Evolutionary conservation across 2,888 invertebrate genomes (phyloP).

Genomic region (Stenodera caucasica): DNA sequence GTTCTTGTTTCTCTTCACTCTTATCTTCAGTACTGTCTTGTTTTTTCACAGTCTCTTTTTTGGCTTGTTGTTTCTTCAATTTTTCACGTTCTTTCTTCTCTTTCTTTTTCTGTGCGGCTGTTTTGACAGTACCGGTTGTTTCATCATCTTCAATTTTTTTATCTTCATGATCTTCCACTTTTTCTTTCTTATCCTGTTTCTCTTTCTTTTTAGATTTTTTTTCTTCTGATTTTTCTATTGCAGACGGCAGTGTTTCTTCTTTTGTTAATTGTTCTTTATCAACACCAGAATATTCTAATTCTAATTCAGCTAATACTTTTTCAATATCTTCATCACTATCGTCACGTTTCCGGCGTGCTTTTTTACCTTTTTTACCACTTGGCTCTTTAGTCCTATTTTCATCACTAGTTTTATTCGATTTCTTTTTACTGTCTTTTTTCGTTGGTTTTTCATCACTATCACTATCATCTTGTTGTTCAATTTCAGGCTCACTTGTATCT

Average conservation of each 20-base stretch:
- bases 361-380: conserved; percentile 71
- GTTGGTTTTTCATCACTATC: conserved; percentile 53
- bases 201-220: conserved; percentile 30
- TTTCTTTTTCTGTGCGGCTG: conserved; percentile 86
- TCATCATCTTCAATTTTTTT: conserved; percentile 56
- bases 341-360: conserved; percentile 71
- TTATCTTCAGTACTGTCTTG: conserved; percentile 32
- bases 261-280: conserved; percentile 56
- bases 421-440: conserved; percentile 53
- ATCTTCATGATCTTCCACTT: conserved; percentile 28
- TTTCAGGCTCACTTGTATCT: conserved; percentile 59
- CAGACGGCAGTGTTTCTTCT: conserved; percentile 36
- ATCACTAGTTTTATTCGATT: conserved; percentile 53
- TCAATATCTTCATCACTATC: conserved; percentile 83
- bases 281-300: conserved; percentile 75
- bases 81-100: conserved; percentile 84
- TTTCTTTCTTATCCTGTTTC: conserved; percentile 27
- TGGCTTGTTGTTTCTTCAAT: conserved; percentile 72
- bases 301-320: conserved; percentile 79
- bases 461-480: conserved; percentile 47
- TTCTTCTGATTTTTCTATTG: conserved; percentile 23
- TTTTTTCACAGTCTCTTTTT: conserved; percentile 57
- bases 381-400: conserved; percentile 52
- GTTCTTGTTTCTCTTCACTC: conserved; percentile 32
- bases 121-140: conserved; percentile 68